Evolutionary conservation across 2,888 invertebrate genomes (phyloP), one percentile per base, ranked within the genome.

Genomic region (Lathronympha strigana): DNA sequence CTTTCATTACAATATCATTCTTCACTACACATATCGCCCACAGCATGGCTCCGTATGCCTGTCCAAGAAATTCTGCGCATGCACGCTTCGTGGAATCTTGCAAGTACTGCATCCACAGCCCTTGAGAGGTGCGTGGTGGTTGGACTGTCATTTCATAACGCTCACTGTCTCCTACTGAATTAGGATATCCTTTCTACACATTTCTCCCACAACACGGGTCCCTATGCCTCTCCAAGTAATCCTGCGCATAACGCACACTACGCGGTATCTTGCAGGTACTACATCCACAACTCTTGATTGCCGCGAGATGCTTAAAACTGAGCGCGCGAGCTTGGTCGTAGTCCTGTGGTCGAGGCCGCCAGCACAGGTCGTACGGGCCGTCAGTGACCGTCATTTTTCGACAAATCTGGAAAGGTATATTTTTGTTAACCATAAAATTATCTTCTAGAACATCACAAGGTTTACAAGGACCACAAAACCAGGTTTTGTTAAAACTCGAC

Each of bases 311-410:
- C 11, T 72, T 78, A 9, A 86, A 71, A 72, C 84, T 86, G 33
- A 82, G 70, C 0, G 87, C 87, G 1, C 88, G 79, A 1, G 82
- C 83, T 0, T 84, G 80, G 68, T 87, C 82, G 68, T 82, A 88
- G 73, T 88, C 87, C 0, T 61, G 71, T 21, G 81, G 77, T 0
- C 88, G 84, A 0, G 91, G 90, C 5, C 79, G 77, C 91, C 91
- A 90, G 72, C 83, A 84, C 5, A 90, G 74, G 51, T 86, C 83
- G 0, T 81, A 82, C 25, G 80, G 74, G 40, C 88, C 87, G 49
- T 86, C 87, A 28, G 66, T 75, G 69, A 88, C 86, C 0, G 86
- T 85, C 88, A 89, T 88, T 31, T 90, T 84, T 6, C 87, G 87
- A 67, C 91, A 91, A 43, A 91, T 87, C 90, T 91, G 72, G 6